Evolutionary conservation across 2,888 invertebrate species (phyloP).

Genomic region (Drosophila pegasa): DNA sequence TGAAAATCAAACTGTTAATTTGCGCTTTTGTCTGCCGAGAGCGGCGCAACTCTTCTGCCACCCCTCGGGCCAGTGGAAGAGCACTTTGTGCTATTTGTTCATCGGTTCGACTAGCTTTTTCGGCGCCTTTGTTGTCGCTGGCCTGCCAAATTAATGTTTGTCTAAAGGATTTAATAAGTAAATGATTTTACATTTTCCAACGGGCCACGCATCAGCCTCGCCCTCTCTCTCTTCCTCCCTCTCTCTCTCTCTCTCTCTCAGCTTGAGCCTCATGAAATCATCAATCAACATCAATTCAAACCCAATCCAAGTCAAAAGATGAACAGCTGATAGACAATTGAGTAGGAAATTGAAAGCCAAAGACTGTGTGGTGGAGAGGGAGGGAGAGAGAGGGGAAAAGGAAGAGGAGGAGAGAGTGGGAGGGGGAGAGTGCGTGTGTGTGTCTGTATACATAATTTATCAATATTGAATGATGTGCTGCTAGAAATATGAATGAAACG

Average conservation of each 20-base stretch:
- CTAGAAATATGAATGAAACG: constrained; percentile 10
- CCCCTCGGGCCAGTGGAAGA: constrained; percentile 45
- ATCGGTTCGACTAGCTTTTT: constrained; percentile 56
- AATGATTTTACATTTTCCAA: constrained; percentile 69
- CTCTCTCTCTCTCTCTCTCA: neutral
- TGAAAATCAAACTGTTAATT: constrained; percentile 81
- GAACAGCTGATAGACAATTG: constrained; percentile 54
- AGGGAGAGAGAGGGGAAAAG: neutral
- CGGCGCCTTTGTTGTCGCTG: constrained; percentile 64
- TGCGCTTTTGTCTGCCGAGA: constrained; percentile 73
- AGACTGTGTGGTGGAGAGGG: constrained; percentile 2
- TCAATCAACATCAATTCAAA: constrained; percentile 75
- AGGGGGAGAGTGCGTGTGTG: constrained; percentile 5
- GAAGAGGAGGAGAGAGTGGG: neutral
- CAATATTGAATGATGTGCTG: constrained; percentile 42
- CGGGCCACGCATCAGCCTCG: neutral
- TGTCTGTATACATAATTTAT: constrained; percentile 42
- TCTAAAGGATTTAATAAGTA: constrained; percentile 78
- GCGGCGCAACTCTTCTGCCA: constrained; percentile 4
- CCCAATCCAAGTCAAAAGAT: constrained; percentile 64
- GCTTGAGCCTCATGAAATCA: constrained; percentile 53
- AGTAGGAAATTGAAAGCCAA: constrained; percentile 48
- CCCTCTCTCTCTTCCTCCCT: neutral
- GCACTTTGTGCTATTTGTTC: constrained; percentile 66
- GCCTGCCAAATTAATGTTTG: constrained; percentile 74